These are phyloP conservation scores for Tauraco erythrolophus DNA, from an alignment of 2,113 vertebrate genomes.

Conservation along the genomic window DNA sequence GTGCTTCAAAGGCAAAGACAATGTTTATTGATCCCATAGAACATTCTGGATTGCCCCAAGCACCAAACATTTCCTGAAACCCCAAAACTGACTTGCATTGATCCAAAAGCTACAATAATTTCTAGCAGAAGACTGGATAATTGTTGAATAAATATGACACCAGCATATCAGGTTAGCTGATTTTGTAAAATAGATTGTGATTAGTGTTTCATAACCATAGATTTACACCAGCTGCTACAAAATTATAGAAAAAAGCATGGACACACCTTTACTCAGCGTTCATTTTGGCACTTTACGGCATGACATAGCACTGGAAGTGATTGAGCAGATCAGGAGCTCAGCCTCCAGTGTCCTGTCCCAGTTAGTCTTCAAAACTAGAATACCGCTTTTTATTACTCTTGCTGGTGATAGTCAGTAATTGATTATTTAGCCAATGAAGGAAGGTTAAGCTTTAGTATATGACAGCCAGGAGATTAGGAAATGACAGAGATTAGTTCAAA, in stretches of 20 bases:
- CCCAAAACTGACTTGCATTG: not conserved
- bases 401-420: not conserved
- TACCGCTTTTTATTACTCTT: not conserved
- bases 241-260: not conserved
- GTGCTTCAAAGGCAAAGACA: not conserved
- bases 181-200: not conserved
- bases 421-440: not conserved
- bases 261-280: not conserved
- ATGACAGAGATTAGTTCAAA: not conserved
- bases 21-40: not conserved
- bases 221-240: not conserved
- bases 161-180: not conserved
- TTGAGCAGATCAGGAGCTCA: not conserved
- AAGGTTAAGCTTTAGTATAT: not conserved
- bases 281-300: not conserved
- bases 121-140: not conserved
- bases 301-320: not conserved
- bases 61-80: not conserved
- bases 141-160: not conserved
- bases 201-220: not conserved
- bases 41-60: not conserved
- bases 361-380: not conserved
- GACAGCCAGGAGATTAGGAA: not conserved
- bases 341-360: not conserved
- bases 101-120: not conserved